Base-by-base conservation (phyloP, 2,888 invertebrate species). In the Troilus luridus region DNA sequence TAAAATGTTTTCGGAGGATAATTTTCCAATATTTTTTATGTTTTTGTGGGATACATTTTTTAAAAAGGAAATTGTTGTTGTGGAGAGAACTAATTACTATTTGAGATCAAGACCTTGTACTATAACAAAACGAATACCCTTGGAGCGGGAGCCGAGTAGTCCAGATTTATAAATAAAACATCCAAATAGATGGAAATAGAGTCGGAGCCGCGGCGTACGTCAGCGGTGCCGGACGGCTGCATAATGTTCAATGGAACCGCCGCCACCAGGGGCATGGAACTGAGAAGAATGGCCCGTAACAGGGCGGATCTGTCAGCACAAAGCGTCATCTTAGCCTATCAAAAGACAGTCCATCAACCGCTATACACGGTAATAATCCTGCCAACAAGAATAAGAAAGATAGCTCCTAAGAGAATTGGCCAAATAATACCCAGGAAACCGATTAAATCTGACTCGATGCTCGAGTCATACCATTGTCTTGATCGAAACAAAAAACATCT, bases 151-250 rank as follows among this genome's bases (percentile, higher is more conserved):
- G 41, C 21, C 41, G 72, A 41, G 17, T 41, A 77, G 72, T 7
- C 27, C 72, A 19, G 72, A 77, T 77, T 41, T 77, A 77, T 77
- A 77, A 77, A 77, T 77, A 77, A 77, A 77, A 41, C 24, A 77
- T 77, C 72, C 72, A 77, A 77, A 77, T 77, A 77, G 72, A 77
- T 77, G 72, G 72, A 77, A 77, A 77, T 77, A 77, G 72, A 21
- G 6, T 19, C 7, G 72, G 72, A 41, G 10, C 72, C 14, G 17
- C 41, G 41, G 41, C 17, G 27, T 77, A 77, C 72, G 72, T 77
- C 72, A 77, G 27, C 27, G 27, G n/a, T 17, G 27, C n/a, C 14
- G 72, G 17, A 17, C 14, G 72, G 19, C 27, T 77, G 72, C 72
- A 77, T 27, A 77, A 77, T 77, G 72, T 41, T 19, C 17, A 77